Percentiles rank a stretch among this genome's conserved stretches.
These are phyloP conservation scores for Spilogale gracilis DNA, from an alignment of 2,113 vertebrate genomes.

Conservation along the genomic window DNA sequence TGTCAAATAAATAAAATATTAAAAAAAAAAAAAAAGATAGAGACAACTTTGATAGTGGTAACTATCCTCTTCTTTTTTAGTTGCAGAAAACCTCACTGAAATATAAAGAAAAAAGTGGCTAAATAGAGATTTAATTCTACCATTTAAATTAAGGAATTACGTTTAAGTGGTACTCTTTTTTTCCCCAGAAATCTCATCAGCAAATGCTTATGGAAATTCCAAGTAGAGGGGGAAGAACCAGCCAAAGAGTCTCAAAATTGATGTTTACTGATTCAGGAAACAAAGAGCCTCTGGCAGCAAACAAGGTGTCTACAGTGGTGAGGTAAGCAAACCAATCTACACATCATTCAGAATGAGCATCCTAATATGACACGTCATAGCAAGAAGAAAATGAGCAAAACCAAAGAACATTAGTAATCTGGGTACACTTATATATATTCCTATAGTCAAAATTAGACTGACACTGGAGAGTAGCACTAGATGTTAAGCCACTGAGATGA, in stretches of 20 bases:
- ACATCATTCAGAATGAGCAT: no score
- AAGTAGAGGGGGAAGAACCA: neutral
- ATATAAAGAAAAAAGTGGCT: neutral
- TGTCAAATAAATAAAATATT: neutral
- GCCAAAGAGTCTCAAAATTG: neutral
- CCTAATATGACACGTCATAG: fast-evolving
- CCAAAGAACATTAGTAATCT: neutral
- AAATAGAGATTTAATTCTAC: neutral
- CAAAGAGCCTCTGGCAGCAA: neutral
- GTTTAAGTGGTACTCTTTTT: neutral
- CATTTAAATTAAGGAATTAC: neutral
- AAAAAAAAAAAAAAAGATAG: neutral
- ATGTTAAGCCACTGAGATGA: neutral
- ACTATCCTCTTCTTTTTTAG: neutral
- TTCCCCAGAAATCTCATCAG: neutral
- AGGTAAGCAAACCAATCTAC: neutral
- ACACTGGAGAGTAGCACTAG: neutral
- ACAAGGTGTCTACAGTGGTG: neutral
- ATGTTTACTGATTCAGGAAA: neutral
- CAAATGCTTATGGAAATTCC: neutral
- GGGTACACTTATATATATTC: neutral
- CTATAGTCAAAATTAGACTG: neutral
- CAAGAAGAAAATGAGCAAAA: neutral
- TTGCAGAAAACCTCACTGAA: neutral
- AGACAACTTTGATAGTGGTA: neutral